These are phyloP conservation scores for Balaenoptera acutorostrata DNA, from an alignment of 2,113 vertebrate genomes.

Conservation along the genomic window DNA sequence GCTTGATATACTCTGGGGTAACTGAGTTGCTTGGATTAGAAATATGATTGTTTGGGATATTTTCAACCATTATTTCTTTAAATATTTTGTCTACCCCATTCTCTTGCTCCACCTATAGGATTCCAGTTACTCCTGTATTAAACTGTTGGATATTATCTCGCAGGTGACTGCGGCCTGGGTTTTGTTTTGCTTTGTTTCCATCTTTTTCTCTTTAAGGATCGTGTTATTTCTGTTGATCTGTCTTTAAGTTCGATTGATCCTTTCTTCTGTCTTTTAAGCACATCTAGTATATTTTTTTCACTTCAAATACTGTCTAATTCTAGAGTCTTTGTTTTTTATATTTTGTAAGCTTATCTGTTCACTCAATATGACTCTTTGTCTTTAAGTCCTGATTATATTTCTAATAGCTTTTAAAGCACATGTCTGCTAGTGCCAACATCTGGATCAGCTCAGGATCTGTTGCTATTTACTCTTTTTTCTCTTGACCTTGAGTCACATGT, in stretches of 20 bases:
- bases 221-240: neutral
- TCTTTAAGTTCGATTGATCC: neutral
- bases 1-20: neutral
- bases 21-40: neutral
- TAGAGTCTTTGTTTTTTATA: conserved; percentile 12
- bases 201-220: neutral
- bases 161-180: neutral
- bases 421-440: neutral
- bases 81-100: neutral
- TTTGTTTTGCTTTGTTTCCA: neutral
- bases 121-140: neutral
- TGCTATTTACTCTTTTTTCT: neutral
- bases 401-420: neutral
- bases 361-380: neutral
- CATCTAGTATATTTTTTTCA: neutral
- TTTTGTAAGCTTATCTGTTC: conserved; percentile 10
- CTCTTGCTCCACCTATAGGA: neutral
- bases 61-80: neutral
- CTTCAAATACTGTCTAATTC: neutral
- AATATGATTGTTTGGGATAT: neutral
- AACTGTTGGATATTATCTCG: neutral
- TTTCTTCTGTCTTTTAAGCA: neutral
- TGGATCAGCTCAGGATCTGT: neutral
- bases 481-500: neutral
- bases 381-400: neutral